A percentile compares a stretch with the other conserved stretches of the same genome.
Conservation (phyloP, 2,797 vertebrate genomes). For the Pteronotus mesoamericanus region DNA sequence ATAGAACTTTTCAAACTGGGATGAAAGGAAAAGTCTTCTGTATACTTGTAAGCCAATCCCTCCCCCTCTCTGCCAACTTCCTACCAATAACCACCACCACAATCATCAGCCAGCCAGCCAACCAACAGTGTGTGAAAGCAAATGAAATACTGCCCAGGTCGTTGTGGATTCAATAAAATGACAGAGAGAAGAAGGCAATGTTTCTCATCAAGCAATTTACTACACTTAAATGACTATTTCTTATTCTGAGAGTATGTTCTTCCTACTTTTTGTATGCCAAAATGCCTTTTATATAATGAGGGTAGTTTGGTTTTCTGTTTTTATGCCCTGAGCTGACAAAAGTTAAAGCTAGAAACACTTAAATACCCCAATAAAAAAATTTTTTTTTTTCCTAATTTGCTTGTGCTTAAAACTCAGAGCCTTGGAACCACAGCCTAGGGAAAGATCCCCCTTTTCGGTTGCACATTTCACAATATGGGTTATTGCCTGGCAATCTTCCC, state of each 20-base stretch:
- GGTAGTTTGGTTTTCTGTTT: background rate
- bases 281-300: background rate
- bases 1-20: background rate
- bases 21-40: background rate
- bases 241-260: background rate
- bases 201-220: slow-evolving; percentile 32
- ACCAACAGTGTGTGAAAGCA: background rate
- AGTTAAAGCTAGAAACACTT: background rate
- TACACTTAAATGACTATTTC: background rate
- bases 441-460: background rate
- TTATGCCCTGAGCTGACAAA: background rate
- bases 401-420: background rate
- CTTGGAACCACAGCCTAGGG: background rate
- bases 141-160: background rate
- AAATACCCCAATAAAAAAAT: background rate
- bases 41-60: background rate
- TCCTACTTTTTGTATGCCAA: background rate
- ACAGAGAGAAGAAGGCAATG: background rate
- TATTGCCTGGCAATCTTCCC: background rate
- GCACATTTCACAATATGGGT: background rate
- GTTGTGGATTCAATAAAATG: background rate
- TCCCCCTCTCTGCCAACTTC: background rate
- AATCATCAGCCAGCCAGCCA: background rate
- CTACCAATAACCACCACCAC: background rate
- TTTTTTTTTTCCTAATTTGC: background rate